phyloP scores from a whole-genome alignment of 2,113 vertebrate species.

The Malurus alboscapulatus region DNA sequence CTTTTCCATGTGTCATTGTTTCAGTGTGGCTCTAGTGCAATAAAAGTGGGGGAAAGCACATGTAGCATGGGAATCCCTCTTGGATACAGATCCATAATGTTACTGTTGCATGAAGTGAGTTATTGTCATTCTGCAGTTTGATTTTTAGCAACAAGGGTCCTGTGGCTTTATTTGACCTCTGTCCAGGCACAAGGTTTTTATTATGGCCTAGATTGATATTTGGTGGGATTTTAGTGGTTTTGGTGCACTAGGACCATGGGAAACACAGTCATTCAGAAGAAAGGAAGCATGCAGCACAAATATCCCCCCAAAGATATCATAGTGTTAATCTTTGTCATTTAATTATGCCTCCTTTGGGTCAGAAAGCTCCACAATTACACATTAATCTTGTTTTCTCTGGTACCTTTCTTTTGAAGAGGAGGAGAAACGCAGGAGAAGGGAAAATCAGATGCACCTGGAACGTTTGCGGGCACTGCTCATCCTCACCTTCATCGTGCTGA shows the following conservation, averaged over 20 bases:
- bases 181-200: neutral
- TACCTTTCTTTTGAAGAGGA: slow-evolving; percentile 72
- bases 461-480: slow-evolving; percentile 84
- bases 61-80: neutral
- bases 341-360: neutral
- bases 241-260: neutral
- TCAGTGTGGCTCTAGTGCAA: neutral
- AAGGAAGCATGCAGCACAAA: neutral
- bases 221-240: neutral
- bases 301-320: fast-evolving
- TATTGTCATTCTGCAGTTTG: neutral
- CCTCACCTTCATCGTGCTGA: slow-evolving; percentile 79
- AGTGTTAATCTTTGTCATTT: neutral
- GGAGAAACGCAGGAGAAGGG: slow-evolving; percentile 82
- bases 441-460: slow-evolving; percentile 88
- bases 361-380: neutral
- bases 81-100: neutral
- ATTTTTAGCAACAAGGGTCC: neutral
- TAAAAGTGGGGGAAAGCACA: neutral
- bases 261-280: neutral
- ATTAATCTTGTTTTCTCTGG: neutral
- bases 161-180: neutral
- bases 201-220: neutral
- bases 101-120: neutral
- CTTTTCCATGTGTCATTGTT: neutral